Conservation (phyloP, 2,797 vertebrate species). For the Prionace glauca region DNA sequence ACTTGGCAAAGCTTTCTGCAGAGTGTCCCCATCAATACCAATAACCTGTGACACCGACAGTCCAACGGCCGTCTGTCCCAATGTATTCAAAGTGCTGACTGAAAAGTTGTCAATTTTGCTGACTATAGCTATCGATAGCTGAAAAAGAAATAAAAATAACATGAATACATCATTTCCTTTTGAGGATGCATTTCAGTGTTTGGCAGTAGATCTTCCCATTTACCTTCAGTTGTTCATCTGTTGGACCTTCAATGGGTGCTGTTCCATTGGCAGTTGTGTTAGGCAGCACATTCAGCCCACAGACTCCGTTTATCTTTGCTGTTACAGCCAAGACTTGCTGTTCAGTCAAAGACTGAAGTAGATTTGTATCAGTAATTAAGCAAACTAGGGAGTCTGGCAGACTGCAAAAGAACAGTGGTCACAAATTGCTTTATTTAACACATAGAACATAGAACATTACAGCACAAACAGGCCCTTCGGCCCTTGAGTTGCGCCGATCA, state of each 20-base stretch:
- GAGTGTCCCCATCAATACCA: not conserved
- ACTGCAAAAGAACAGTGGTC: not conserved
- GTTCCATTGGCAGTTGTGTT: not conserved
- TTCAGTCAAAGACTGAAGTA: not conserved
- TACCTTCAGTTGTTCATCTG: conserved; percentile 32
- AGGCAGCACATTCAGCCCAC: not conserved
- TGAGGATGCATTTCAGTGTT: not conserved
- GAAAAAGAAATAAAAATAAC: not conserved
- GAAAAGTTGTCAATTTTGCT: conserved; percentile 20
- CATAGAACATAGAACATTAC: too few species aligned
- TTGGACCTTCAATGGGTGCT: not conserved
- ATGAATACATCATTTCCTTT: not conserved
- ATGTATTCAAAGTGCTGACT: conserved; percentile 3
- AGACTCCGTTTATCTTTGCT: not conserved
- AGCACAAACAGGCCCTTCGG: too few species aligned
- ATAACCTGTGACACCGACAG: conserved; percentile 1
- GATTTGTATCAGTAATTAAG: not conserved
- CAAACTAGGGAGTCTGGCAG: not conserved
- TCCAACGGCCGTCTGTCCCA: conserved; percentile 8
- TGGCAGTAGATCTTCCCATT: not conserved
- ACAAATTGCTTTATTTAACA: not conserved
- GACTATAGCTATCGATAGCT: not conserved
- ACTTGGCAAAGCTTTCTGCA: conserved; percentile 24
- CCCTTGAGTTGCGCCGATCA: too few species aligned
- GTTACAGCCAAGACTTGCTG: not conserved